Evolutionary conservation across 2,113 vertebrate species (phyloP).

Genomic region (Strix aluco): DNA sequence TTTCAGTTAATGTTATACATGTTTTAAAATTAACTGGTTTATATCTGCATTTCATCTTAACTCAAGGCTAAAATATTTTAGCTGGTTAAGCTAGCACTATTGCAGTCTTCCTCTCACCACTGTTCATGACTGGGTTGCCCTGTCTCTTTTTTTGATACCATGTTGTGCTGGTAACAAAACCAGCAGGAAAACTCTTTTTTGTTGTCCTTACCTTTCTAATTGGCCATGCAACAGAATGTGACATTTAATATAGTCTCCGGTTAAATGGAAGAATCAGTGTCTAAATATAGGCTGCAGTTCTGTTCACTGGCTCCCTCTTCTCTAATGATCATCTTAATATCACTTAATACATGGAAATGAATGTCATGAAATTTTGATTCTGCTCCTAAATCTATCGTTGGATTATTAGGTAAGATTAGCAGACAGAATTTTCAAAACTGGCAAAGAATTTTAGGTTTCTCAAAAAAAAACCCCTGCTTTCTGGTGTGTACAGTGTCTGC

Average conservation of each 20-base stretch:
- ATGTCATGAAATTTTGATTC: neutral
- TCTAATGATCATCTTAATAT: neutral
- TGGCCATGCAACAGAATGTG: conserved; percentile 57
- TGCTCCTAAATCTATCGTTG: neutral
- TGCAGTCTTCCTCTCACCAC: neutral
- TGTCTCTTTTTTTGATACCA: neutral
- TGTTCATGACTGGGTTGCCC: conserved; percentile 9
- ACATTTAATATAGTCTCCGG: conserved; percentile 52
- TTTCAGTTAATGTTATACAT: neutral
- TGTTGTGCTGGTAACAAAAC: conserved; percentile 47
- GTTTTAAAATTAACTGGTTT: neutral
- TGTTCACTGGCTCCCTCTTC: neutral
- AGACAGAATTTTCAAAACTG: neutral
- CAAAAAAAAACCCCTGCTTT: neutral
- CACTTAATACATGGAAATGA: neutral
- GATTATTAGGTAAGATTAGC: neutral
- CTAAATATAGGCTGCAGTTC: conserved; percentile 40
- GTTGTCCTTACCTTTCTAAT: conserved; percentile 46
- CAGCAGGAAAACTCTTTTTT: conserved; percentile 51
- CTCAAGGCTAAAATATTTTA: neutral
- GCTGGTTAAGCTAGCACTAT: neutral
- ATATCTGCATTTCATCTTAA: neutral
- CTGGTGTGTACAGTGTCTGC: neutral
- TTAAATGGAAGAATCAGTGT: conserved; percentile 22
- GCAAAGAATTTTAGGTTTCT: neutral